Percentiles rank a stretch among this genome's conserved stretches.
phyloP scores from a whole-genome alignment of 1,140 invertebrate genomes.

The Ceratosolen solmsi region DNA sequence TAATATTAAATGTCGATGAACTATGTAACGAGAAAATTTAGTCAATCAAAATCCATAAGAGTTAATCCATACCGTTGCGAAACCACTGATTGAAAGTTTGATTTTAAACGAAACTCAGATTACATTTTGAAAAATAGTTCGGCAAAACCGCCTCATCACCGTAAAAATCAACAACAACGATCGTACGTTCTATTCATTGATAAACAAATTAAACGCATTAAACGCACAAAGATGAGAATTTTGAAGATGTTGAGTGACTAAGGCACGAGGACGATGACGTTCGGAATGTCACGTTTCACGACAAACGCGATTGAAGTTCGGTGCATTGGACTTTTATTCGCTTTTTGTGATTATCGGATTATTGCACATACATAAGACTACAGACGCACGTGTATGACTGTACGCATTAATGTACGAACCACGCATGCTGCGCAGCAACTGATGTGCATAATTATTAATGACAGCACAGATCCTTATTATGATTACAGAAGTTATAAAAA shows the following conservation, averaged over 20 bases:
- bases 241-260: not conserved
- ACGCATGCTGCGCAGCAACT: too few relatives aligned
- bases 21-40: too few relatives aligned
- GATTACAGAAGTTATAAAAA: too few relatives aligned
- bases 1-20: too few relatives aligned
- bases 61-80: too few relatives aligned
- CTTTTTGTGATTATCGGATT: not conserved
- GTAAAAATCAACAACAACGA: not conserved
- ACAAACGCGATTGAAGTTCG: not conserved
- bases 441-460: too few relatives aligned
- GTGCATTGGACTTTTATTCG: constrained; percentile 23
- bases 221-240: too few relatives aligned
- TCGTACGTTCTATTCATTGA: not conserved
- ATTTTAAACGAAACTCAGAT: not conserved
- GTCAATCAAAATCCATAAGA: too few relatives aligned
- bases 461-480: too few relatives aligned
- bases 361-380: constrained; percentile 8
- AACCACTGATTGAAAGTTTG: too few relatives aligned
- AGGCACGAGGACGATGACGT: not conserved
- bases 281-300: not conserved
- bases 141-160: not conserved
- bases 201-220: not conserved
- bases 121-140: not conserved
- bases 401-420: too few relatives aligned
- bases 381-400: not conserved